phyloP scores from a whole-genome alignment of 2,113 vertebrate species.

The Dasyurus viverrinus region DNA sequence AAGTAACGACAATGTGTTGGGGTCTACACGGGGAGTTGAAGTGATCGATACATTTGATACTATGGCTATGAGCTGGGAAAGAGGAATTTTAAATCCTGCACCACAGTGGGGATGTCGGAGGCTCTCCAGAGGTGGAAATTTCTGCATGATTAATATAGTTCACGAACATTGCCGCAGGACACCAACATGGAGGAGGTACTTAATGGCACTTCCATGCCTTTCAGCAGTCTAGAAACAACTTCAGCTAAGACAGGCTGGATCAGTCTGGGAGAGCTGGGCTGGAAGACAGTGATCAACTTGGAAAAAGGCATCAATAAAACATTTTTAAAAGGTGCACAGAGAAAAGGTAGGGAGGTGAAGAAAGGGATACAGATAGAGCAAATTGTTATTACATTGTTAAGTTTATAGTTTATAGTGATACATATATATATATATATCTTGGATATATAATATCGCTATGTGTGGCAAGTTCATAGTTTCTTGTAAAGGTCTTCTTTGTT shows the following conservation, averaged over 20 bases:
- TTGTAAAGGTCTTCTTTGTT: neutral
- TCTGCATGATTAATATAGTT: conserved; percentile 10
- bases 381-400: neutral
- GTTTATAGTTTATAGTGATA: neutral
- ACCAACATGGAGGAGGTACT: neutral
- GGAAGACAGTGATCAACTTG: neutral
- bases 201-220: neutral
- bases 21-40: neutral
- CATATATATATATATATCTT: neutral
- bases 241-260: neutral
- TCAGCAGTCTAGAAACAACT: neutral
- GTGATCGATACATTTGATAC: neutral
- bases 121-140: conserved; percentile 3
- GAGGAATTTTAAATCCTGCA: conserved; percentile 19
- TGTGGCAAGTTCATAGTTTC: neutral
- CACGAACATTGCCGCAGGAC: neutral
- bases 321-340: neutral
- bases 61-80: neutral
- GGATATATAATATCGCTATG: neutral
- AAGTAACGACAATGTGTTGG: neutral
- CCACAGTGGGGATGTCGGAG: neutral
- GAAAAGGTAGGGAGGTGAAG: neutral
- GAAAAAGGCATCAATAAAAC: neutral
- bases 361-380: neutral
- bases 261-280: neutral